Conservation (phyloP, 2,797 vertebrate species). For the Tapirus indicus region DNA sequence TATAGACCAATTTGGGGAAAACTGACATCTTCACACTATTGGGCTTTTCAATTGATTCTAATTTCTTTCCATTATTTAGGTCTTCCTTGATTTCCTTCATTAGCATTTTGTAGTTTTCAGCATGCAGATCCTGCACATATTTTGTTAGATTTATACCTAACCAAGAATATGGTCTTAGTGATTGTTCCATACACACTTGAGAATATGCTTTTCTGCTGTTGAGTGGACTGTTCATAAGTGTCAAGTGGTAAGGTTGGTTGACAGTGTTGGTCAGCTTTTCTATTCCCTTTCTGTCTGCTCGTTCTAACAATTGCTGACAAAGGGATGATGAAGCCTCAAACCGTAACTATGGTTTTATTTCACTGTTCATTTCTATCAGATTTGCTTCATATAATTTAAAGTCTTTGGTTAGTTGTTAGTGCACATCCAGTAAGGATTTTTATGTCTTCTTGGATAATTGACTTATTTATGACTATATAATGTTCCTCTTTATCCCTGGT, state of each 20-base stretch:
- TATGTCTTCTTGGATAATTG: not conserved
- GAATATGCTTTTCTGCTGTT: too few relatives aligned
- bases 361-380: not conserved
- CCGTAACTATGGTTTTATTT: not conserved
- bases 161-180: not conserved
- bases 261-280: not conserved
- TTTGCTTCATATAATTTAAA: not conserved
- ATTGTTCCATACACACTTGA: too few relatives aligned
- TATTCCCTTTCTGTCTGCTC: not conserved
- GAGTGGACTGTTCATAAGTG: too few relatives aligned
- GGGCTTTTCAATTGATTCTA: not conserved
- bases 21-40: not conserved
- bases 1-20: not conserved
- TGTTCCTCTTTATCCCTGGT: not conserved
- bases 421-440: not conserved
- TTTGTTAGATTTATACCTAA: too few relatives aligned
- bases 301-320: not conserved
- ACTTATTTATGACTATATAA: not conserved
- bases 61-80: not conserved
- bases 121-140: not conserved
- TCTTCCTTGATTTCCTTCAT: not conserved
- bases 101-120: not conserved
- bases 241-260: too few relatives aligned
- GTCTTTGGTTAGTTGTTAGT: not conserved
- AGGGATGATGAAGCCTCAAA: not conserved